Evolutionary conservation across 2,888 invertebrate species (phyloP), one percentile per base, ranked within the genome.

Genomic region (Drosophila mulleri): DNA sequence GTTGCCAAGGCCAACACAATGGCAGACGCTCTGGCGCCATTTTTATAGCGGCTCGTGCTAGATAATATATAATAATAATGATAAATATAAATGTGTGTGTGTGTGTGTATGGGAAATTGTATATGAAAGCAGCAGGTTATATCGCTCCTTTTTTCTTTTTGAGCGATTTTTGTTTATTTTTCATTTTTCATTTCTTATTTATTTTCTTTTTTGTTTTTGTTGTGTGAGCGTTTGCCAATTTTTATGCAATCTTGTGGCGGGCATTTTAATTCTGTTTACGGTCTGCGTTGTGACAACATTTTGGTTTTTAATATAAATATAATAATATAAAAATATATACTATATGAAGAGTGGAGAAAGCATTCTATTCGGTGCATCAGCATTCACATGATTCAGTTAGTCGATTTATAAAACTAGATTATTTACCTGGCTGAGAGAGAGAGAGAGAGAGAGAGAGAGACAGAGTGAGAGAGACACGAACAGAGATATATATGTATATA

Each of bases 11-110:
- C 48, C 48, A 32, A 32, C 32, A 32, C 29, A 50, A 50, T 45
- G 29, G 35, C 67, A 79, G 80, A 72, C 71, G 35, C 64, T 62
- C 63, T 79, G 77, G 75, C 79, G 79, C 77, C 72, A 64, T 60
- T 77, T 78, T 42, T 39, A n/a, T 39, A 7, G 48, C 53, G 44
- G 16, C 57, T 3, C 16, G 42, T 20, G 42, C 52, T 44, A 39
- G 35, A 54, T 41, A 41, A 54, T 54, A 29, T 54, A 54, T 26
- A 54, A 39, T 39, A 23, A 53, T 37, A 39, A 53, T 23, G 48
- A 39, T 39, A 3, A 12, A 44, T 23, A 53, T 44, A 41, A n/a
- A 50, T 45, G 12, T 59, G 23, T 23, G 26, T 67, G 7, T 50
- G 39, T 39, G 16, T 39, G n/a, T n/a, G n/a, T 41, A 6, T 53